Base-by-base conservation (phyloP, 2,888 invertebrate genomes). In the Diadegma fenestrale region DNA sequence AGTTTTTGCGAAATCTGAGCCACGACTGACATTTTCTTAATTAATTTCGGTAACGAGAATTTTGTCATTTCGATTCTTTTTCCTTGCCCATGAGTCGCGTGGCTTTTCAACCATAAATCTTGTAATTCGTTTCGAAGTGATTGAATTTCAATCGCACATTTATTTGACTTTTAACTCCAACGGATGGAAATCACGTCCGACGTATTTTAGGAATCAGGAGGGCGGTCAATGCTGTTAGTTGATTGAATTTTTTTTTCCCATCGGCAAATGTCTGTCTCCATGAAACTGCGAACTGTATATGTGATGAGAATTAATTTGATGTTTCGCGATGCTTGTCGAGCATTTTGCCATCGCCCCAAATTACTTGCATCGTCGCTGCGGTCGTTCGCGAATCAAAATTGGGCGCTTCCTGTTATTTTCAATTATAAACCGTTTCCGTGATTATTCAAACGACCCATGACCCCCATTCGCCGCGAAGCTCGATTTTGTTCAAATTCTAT, bases 231-330 rank as follows among this genome's bases (percentile, higher is more conserved):
- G 26, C 58, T 58, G 26, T 58, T 58, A 58, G 58, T 58, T 58
- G 58, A 58, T 58, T 58, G 58, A 26, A 58, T 58, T 58, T 58
- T 58, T 58, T 58, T 58, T 3, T 48, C n/a, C n/a, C 8, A 58
- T 26, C 26, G 26, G 17, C 26, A 58, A 58, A 26, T 58, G 14
- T 58, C 58, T 8, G 14, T 12, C 26, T 58, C 22, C 26, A 58
- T 26, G 26, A 58, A 26, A 26, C 14, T 26, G 26, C 58, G 26
- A 58, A 26, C 26, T 58, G 14, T 58, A 58, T 58, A 58, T 58
- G 58, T 26, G 58, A 10, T 26, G 26, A 26, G 58, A 58, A 58
- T 58, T 26, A 58, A 58, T 58, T 58, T 58, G 12, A 19, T 54
- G 22, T 58, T 58, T 58, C 26, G 22, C 26, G 26, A 58, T 26